Conservation (phyloP, 2,888 invertebrate species). For the Lasius platythorax region DNA sequence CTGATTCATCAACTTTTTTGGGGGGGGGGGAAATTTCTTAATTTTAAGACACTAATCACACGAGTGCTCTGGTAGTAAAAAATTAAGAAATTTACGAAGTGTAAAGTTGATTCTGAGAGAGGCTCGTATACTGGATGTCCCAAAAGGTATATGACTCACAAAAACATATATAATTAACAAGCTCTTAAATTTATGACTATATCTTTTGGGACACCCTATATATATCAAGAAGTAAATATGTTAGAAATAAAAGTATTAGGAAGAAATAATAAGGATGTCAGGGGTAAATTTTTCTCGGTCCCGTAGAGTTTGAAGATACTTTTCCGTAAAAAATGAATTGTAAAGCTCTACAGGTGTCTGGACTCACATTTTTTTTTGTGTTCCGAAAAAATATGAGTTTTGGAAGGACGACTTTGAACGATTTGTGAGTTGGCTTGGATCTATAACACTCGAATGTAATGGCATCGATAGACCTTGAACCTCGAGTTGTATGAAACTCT, state of each 20-base stretch:
- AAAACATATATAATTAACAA: too few relatives aligned
- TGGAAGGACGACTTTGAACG: background rate
- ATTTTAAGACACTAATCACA: too few relatives aligned
- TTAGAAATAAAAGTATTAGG: background rate
- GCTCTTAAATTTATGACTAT: too few relatives aligned
- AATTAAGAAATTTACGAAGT: too few relatives aligned
- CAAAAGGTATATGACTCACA: too few relatives aligned
- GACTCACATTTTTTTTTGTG: background rate
- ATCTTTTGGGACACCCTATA: too few relatives aligned
- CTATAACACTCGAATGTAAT: background rate
- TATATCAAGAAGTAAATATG: background rate
- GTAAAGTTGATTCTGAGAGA: too few relatives aligned
- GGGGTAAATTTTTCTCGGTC: background rate
- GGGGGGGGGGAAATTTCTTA: too few relatives aligned
- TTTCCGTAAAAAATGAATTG: background rate
- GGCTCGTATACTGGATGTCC: too few relatives aligned
- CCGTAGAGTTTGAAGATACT: background rate
- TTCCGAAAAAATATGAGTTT: constrained; percentile 3
- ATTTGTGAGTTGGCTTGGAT: background rate
- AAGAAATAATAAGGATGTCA: background rate
- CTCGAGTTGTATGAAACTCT: background rate
- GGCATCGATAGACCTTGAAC: background rate
- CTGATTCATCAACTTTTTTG: background rate
- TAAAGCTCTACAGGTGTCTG: background rate
- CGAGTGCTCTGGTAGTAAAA: too few relatives aligned